These are phyloP conservation scores for Andrena fulva DNA, from an alignment of 2,888 invertebrate species.

Conservation along the genomic window DNA sequence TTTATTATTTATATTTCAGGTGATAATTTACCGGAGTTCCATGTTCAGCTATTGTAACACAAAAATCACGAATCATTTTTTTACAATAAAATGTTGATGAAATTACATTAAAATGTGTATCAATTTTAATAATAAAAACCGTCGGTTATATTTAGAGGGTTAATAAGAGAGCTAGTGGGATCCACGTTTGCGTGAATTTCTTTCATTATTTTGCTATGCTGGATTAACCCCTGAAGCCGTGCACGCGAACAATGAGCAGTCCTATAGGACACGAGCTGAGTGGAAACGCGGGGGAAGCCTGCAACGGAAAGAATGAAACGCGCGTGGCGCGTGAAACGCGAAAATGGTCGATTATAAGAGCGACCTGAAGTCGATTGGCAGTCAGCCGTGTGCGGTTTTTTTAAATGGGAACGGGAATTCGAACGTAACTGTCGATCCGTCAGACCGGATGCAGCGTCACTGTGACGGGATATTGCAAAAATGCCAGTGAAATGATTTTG, in stretches of 20 bases:
- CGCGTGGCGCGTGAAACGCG: neutral
- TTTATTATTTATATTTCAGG: no score
- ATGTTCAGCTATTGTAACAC: no score
- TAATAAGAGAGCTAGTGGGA: no score
- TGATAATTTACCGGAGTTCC: no score
- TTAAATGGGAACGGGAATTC: conserved; percentile 11
- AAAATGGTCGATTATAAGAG: conserved; percentile 23
- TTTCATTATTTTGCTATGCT: neutral
- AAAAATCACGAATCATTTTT: no score
- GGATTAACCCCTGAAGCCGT: no score
- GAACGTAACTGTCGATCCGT: neutral
- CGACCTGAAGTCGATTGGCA: conserved; percentile 1
- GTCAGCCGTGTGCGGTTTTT: neutral
- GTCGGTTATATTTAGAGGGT: no score
- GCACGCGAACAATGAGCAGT: no score
- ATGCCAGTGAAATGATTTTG: neutral
- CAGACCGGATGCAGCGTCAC: neutral
- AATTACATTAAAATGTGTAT: no score
- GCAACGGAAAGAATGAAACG: neutral
- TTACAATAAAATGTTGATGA: no score
- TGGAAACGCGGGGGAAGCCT: neutral
- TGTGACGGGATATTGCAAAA: conserved; percentile 11
- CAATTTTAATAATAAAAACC: no score
- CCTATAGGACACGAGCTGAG: neutral
- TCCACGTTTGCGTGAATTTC: no score